Base-by-base conservation (phyloP, 2,888 invertebrate genomes). In the Clusia tigrina region DNA sequence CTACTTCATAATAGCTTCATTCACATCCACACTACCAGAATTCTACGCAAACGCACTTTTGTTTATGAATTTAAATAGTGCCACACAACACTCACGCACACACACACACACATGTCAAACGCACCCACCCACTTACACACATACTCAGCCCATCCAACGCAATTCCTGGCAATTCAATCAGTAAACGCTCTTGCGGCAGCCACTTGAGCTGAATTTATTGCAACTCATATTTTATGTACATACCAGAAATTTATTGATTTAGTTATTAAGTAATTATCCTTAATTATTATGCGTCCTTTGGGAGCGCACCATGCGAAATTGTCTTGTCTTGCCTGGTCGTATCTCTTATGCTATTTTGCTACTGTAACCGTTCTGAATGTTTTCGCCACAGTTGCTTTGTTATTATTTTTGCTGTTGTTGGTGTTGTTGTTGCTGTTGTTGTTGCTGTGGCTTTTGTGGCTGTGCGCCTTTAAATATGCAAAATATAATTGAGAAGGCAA, bases 181-280 rank as follows among this genome's bases (percentile, higher is more conserved):
- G 42, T 17, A 42, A 42, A 42, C 15, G n/a, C 42, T 42, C 42
- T 42, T 18, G 54, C 51, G 23, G 51, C 51, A 51, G 51, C 20
- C 23, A 51, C 20, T 22, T 22, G n/a, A 46, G 46, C 18, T n/a
- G 46, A 12, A 46, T n/a, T 12, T n/a, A 46, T 17, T n/a, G 6
- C 18, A 22, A 9, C 23, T 51, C 23, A 23, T 51, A 51, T 20
- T 23, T 51, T 51, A 22, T 51, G n/a, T n/a, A 46, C 3, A 23
- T 51, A 20, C 22, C 22, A 22, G 58, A n/a, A 67, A 69, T 71
- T 69, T 71, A 71, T 71, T 71, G 69, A 71, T 72, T 71, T 64
- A 68, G 67, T 67, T 68, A 69, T 71, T 68, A 70, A 70, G 71
- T 68, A 72, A 68, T 72, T 72, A 70, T 65, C 61, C 64, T 69